Base-by-base conservation (phyloP, 37 sponge, comb jelly and placozoan genomes). In the Agelas oroides region DNA sequence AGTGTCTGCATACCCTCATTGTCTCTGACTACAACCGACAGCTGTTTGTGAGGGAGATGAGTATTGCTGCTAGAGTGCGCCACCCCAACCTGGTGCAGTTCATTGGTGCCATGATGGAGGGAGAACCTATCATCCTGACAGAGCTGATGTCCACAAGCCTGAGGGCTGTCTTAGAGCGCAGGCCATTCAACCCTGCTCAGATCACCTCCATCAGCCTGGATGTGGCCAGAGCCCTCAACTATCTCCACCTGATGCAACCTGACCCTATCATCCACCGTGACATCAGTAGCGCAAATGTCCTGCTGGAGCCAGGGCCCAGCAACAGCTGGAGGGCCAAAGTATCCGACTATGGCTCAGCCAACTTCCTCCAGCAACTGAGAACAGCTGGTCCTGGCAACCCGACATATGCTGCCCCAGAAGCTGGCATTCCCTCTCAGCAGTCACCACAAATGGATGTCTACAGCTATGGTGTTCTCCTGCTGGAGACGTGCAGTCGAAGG, bases 261-360 rank as follows among this genome's bases (percentile, higher is more conserved):
- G 78, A 88, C 53, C 93, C 93, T 8, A 86, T 93, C 37, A 86
- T 93, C 62, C 94, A 93, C 61, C 79, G 94, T 23, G 87, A 93
- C 65, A 70, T 93, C 75, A 93, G 87, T 61, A 93, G 89, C 40
- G 73, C 83, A 65, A 93, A 89, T 68, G 90, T 93, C 3, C 75
- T 93, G 6, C 75, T 93, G 28, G 34, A 86, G 30, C 65, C 90
- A 11, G 30, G 27, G 14, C 77, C 77, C 16, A 52, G 41, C 28
- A 65, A 56, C 1, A 18, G 40, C 1, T 89, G 94, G 94, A 57
- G 36, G 41, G 94, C 94, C 18, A 93, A 93, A 59, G 69, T 93
- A 13, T 79, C 86, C 33, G 90, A 89, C 63, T 93, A 80, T 74
- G 90, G 90, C 28, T 86, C 94, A 15, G 87, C 74, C 53, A 89